Conservation (phyloP, 1,140 invertebrate species). For the Panagrolaimus sp. region DNA sequence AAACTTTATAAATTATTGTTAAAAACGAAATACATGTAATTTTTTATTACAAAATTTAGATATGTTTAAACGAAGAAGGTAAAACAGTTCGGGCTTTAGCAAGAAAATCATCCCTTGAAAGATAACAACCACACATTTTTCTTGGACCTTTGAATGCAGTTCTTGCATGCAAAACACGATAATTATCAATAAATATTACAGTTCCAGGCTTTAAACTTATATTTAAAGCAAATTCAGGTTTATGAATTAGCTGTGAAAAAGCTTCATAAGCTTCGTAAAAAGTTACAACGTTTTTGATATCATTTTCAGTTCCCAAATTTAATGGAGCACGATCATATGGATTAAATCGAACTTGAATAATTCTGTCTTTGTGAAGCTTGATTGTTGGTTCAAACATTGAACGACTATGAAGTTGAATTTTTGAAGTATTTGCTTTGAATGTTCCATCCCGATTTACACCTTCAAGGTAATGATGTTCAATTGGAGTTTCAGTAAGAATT, state of each 20-base stretch:
- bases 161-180: constrained; percentile 71
- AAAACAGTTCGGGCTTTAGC: constrained; percentile 48
- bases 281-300: constrained; percentile 62
- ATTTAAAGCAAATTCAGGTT: constrained; percentile 63
- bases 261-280: constrained; percentile 67
- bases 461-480: constrained; percentile 67
- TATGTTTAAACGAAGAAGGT: constrained; percentile 17
- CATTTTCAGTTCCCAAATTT: constrained; percentile 17
- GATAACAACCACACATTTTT: constrained; percentile 51
- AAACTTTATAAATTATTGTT: no score
- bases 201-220: constrained; percentile 68
- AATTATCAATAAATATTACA: constrained; percentile 72
- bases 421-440: neutral
- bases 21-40: no score
- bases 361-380: neutral
- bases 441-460: constrained; percentile 4
- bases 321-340: constrained; percentile 68
- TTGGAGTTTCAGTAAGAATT: constrained; percentile 63
- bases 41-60: neutral
- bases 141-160: constrained; percentile 65
- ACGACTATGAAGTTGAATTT: constrained; percentile 23
- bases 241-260: constrained; percentile 65
- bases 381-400: constrained; percentile 34
- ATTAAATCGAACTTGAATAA: constrained; percentile 65
- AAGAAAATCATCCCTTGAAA: constrained; percentile 49